A percentile compares a stretch with the other conserved stretches of the same genome.
phyloP scores from a whole-genome alignment of 2,888 invertebrate species.

The Ectropis crepuscularia region DNA sequence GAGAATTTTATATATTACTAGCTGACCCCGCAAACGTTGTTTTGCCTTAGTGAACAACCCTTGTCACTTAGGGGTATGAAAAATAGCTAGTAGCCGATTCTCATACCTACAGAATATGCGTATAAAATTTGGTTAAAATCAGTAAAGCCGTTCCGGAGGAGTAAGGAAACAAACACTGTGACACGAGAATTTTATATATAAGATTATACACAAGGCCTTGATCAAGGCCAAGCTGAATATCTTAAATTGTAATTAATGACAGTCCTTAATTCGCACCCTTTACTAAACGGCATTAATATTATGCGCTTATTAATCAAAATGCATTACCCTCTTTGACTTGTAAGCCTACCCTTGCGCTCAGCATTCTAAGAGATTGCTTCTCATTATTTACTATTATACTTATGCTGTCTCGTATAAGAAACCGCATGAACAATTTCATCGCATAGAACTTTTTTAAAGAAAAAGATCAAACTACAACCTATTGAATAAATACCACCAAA shows the following conservation, averaged over 20 bases:
- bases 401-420: slow-evolving; percentile 29
- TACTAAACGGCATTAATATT: slow-evolving; percentile 17
- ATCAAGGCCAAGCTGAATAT: neutral
- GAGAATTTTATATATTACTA: too few species aligned
- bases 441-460: neutral
- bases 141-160: too few species aligned
- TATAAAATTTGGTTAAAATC: too few species aligned
- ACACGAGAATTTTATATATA: too few species aligned
- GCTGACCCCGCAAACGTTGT: too few species aligned
- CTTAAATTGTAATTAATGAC: neutral
- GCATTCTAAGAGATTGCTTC: slow-evolving; percentile 48
- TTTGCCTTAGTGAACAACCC: too few species aligned
- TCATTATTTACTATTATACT: slow-evolving; percentile 40
- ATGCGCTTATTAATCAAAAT: slow-evolving; percentile 38
- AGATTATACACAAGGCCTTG: too few species aligned
- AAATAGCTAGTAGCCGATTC: too few species aligned
- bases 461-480: neutral
- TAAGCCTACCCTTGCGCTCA: slow-evolving; percentile 32
- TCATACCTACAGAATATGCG: too few species aligned
- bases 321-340: slow-evolving; percentile 42
- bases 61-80: too few species aligned
- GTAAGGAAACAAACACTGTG: too few species aligned
- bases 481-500: neutral
- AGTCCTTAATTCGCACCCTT: slow-evolving; percentile 1
- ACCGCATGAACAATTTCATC: slow-evolving; percentile 7